Conservation (phyloP, 2,113 vertebrate species). For the Gambusia holbrooki region DNA sequence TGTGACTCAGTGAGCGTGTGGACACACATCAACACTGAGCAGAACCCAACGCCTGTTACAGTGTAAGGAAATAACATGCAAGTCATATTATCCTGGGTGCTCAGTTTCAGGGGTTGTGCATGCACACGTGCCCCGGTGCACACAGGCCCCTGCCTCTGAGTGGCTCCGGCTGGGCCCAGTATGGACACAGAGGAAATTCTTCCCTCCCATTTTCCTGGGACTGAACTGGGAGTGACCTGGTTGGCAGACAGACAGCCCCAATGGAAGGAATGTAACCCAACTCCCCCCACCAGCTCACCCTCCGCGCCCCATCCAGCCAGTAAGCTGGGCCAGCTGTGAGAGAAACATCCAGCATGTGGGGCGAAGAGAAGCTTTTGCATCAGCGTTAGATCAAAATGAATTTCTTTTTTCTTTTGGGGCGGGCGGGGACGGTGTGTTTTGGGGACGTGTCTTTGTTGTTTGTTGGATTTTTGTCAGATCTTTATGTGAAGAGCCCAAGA, state of each 20-base stretch:
- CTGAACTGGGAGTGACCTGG: conserved; percentile 85
- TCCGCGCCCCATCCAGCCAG: conserved; percentile 43
- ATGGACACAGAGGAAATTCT: conserved; percentile 73
- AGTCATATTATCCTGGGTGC: conserved; percentile 39
- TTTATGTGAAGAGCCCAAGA: background rate
- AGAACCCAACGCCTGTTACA: background rate
- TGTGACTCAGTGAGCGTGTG: background rate
- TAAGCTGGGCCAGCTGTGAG: conserved; percentile 55
- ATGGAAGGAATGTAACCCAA: conserved; percentile 85
- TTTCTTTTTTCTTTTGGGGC: background rate
- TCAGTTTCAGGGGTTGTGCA: conserved; percentile 40
- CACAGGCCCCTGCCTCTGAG: conserved; percentile 35
- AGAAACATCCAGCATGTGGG: conserved; percentile 14
- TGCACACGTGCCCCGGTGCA: conserved; percentile 24
- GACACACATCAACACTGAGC: background rate
- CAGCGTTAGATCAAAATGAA: background rate
- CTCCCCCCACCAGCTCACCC: conserved; percentile 57
- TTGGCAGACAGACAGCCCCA: conserved; percentile 68
- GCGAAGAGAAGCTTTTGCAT: conserved; percentile 6
- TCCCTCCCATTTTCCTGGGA: conserved; percentile 77
- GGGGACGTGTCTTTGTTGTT: background rate
- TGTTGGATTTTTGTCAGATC: background rate
- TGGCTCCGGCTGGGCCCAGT: conserved; percentile 55
- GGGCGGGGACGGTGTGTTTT: no score
- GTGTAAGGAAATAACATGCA: conserved; percentile 44